Conservation (phyloP, 2,797 vertebrate species). For the Schizopygopsis malacanthus region DNA sequence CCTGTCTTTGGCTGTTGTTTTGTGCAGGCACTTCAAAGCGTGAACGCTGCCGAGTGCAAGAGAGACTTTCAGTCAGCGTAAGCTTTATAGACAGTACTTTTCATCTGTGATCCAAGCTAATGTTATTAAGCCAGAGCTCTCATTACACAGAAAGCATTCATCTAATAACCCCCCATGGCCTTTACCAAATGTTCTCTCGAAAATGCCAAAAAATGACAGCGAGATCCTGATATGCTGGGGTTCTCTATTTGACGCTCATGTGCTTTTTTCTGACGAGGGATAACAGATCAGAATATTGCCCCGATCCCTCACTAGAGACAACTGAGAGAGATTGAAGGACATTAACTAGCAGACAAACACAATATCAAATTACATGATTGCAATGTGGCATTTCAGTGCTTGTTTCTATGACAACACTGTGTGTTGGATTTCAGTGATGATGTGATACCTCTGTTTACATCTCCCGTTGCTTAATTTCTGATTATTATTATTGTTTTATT, state of each 20-base stretch:
- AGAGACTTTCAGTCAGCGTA: slow-evolving; percentile 53
- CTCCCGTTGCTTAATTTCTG: background rate
- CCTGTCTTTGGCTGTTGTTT: slow-evolving; percentile 39
- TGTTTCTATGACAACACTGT: slow-evolving; percentile 48
- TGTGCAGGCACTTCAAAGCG: slow-evolving; percentile 28
- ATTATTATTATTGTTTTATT: slow-evolving; percentile 1
- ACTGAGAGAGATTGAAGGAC: slow-evolving; percentile 37
- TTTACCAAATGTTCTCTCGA: slow-evolving; percentile 69
- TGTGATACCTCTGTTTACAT: slow-evolving; percentile 30
- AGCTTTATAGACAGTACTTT: slow-evolving; percentile 65
- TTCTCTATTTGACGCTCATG: slow-evolving; percentile 58
- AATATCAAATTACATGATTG: slow-evolving; percentile 37
- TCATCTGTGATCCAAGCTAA: slow-evolving; percentile 69
- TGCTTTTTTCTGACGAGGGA: slow-evolving; percentile 55
- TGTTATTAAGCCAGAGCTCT: slow-evolving; percentile 72
- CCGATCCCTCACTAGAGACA: slow-evolving; percentile 46
- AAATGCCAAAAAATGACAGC: slow-evolving; percentile 68
- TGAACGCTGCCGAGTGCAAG: slow-evolving; percentile 25
- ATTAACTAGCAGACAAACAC: slow-evolving; percentile 23
- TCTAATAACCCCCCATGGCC: slow-evolving; percentile 72
- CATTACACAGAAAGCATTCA: slow-evolving; percentile 71
- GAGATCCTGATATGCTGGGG: slow-evolving; percentile 54
- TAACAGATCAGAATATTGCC: slow-evolving; percentile 50
- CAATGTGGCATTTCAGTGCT: slow-evolving; percentile 30
- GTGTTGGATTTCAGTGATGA: slow-evolving; percentile 39